phyloP scores from a whole-genome alignment of 35 echinoderm and acorn worm species.

The Nesometra sesokonis region DNA sequence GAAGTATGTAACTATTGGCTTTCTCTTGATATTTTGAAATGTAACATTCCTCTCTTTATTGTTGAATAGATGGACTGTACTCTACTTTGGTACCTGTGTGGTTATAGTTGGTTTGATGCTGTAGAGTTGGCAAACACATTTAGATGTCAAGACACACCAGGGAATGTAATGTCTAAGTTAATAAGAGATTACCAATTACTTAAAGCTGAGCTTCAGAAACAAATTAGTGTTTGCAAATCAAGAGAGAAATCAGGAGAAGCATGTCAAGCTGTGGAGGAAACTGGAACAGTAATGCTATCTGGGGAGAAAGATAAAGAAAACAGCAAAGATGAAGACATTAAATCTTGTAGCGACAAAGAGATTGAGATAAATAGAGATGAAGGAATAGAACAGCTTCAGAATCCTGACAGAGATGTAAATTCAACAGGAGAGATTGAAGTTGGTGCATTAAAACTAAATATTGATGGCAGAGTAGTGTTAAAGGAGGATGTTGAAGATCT shows the following conservation, averaged over 20 bases:
- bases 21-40: too few relatives aligned
- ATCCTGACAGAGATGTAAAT: too few relatives aligned
- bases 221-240: not conserved
- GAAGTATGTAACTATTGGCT: too few relatives aligned
- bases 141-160: not conserved
- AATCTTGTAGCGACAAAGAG: too few relatives aligned
- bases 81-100: slow-evolving; percentile 79
- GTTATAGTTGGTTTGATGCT: slow-evolving; percentile 62
- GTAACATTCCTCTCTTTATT: not conserved
- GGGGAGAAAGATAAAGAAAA: not conserved
- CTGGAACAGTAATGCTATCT: not conserved
- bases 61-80: slow-evolving; percentile 86
- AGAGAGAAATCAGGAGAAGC: not conserved
- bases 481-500: too few relatives aligned
- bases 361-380: too few relatives aligned
- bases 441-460: too few relatives aligned
- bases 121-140: slow-evolving; percentile 32
- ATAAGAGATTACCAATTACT: not conserved
- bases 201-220: not conserved
- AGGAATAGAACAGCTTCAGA: too few relatives aligned
- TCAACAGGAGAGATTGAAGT: too few relatives aligned
- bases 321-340: not conserved
- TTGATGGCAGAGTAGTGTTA: too few relatives aligned
- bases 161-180: not conserved
- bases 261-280: not conserved